A percentile compares a stretch with the other conserved stretches of the same genome.
These are phyloP conservation scores for Erpornis zantholeuca DNA, from an alignment of 2,113 vertebrate genomes.

Conservation along the genomic window DNA sequence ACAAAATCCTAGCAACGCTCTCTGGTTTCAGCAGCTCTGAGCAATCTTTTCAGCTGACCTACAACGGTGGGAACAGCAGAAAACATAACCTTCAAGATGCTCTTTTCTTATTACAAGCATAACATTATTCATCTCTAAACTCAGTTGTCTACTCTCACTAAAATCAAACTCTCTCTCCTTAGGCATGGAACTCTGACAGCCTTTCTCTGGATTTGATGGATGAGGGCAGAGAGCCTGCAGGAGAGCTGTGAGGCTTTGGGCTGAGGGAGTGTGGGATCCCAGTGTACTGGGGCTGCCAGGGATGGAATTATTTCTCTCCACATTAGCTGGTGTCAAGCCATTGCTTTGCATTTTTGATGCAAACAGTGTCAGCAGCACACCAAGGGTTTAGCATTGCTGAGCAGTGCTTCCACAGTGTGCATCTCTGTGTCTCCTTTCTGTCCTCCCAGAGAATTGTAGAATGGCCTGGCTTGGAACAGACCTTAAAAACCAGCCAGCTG, in stretches of 20 bases:
- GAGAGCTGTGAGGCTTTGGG: background rate
- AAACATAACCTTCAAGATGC: background rate
- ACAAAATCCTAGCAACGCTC: background rate
- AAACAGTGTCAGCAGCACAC: background rate
- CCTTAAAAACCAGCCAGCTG: background rate
- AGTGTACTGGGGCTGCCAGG: background rate
- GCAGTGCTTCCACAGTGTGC: background rate
- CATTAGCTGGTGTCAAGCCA: rapidly evolving
- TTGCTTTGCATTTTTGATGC: background rate
- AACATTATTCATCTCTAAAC: background rate
- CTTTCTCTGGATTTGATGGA: background rate
- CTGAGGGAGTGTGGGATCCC: background rate
- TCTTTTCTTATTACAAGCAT: background rate
- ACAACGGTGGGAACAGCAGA: background rate
- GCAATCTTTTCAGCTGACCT: slow-evolving; percentile 20
- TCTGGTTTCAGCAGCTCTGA: background rate
- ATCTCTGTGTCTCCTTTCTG: background rate
- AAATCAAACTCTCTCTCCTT: background rate
- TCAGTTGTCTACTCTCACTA: background rate
- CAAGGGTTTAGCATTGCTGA: background rate
- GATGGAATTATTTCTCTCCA: background rate
- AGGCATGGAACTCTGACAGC: background rate
- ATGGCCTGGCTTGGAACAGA: background rate
- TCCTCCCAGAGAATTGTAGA: background rate
- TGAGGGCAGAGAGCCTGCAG: background rate